Conservation (phyloP, 2,113 vertebrate species). For the Herpetotheres cachinnans region DNA sequence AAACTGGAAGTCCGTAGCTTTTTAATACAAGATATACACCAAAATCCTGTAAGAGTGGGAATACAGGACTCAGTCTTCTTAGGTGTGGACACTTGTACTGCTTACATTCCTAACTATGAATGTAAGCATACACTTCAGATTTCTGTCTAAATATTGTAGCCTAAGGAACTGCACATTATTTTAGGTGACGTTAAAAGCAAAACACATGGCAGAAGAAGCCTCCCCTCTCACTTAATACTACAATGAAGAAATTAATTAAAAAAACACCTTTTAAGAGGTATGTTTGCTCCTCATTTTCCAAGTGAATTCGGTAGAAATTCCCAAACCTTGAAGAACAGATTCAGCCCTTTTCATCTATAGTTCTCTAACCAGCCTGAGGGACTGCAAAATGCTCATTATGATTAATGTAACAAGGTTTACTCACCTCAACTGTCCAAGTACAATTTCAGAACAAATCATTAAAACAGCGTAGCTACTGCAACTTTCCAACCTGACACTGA, state of each 20-base stretch:
- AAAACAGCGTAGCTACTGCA: not conserved
- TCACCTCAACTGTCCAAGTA: not conserved
- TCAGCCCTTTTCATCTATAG: not conserved
- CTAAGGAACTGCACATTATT: not conserved
- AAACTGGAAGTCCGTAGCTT: not conserved
- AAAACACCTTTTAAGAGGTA: not conserved
- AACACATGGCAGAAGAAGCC: not conserved
- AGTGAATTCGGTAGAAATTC: not conserved
- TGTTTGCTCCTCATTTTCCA: not conserved
- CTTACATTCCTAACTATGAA: not conserved
- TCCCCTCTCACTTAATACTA: not conserved
- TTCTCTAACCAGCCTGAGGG: not conserved
- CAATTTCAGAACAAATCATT: constrained; percentile 27
- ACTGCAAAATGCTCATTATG: constrained; percentile 11
- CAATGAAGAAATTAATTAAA: not conserved
- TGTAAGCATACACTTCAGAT: not conserved
- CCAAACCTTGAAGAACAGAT: not conserved
- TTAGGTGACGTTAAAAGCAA: not conserved
- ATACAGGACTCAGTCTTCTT: not conserved
- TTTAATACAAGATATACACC: not conserved
- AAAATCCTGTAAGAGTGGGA: not conserved
- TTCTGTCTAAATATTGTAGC: not conserved
- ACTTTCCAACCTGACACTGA: not conserved
- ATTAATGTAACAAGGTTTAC: not conserved
- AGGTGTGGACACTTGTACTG: not conserved